Conservation (phyloP, 2,888 invertebrate genomes). For the Embidobia sp. region DNA sequence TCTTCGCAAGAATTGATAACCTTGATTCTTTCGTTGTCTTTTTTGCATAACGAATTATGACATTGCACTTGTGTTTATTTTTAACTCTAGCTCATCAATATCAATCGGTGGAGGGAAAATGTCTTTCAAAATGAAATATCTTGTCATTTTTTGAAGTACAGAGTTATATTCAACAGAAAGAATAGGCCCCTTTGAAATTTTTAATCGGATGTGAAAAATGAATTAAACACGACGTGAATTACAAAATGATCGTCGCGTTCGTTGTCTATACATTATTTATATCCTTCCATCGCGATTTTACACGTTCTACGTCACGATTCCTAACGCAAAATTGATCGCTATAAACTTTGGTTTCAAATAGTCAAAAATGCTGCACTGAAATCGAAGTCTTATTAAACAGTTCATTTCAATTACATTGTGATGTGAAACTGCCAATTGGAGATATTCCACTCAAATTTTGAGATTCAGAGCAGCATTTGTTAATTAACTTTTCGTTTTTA, state of each 20-base stretch:
- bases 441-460: not conserved
- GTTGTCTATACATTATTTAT: constrained; percentile 29
- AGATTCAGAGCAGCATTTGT: constrained; percentile 21
- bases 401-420: not conserved
- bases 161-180: no score
- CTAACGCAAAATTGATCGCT: constrained; percentile 22
- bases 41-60: no score
- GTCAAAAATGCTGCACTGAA: constrained; percentile 20
- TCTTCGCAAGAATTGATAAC: no score
- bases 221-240: constrained; percentile 16
- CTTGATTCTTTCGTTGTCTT: no score
- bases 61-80: no score
- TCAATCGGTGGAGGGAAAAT: no score
- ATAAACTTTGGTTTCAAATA: constrained; percentile 31
- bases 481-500: constrained; percentile 11
- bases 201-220: constrained; percentile 7
- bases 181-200: no score
- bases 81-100: no score
- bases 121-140: no score
- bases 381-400: not conserved
- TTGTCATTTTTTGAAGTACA: no score
- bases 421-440: not conserved
- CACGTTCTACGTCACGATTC: constrained; percentile 11
- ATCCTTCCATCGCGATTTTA: not conserved
- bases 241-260: constrained; percentile 29